Percentiles rank a stretch among this genome's conserved stretches.
Evolutionary conservation across 2,797 vertebrate species (phyloP).

Genomic region (Coreius guichenoti): DNA sequence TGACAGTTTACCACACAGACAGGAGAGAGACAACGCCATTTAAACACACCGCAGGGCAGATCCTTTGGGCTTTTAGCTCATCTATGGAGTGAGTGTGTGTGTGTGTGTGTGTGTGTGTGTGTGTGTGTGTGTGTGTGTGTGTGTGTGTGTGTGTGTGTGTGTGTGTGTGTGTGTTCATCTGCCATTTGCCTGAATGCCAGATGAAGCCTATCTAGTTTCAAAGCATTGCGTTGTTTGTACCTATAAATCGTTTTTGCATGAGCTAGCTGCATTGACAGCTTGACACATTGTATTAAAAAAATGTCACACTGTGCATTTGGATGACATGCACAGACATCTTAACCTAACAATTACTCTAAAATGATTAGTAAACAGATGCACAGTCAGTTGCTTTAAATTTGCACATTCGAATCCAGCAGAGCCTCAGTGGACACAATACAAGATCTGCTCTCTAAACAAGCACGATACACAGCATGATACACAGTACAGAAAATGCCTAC

Average conservation of each 20-base stretch:
- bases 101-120: neutral
- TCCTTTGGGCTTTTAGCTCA: conserved; percentile 20
- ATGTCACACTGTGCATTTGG: neutral
- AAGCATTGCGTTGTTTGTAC: neutral
- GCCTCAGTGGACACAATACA: neutral
- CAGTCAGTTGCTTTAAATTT: neutral
- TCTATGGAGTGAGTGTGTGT: neutral
- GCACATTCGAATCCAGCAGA: neutral
- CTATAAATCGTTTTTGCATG: neutral
- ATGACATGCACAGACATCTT: conserved; percentile 13
- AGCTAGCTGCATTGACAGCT: neutral
- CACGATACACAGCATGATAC: neutral
- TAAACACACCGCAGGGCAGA: conserved; percentile 43
- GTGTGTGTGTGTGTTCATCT: conserved; percentile 1
- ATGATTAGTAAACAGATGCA: neutral
- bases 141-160: neutral
- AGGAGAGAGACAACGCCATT: conserved; percentile 28
- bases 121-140: neutral
- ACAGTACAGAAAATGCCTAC: neutral
- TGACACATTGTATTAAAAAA: conserved; percentile 7
- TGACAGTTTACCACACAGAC: conserved; percentile 54
- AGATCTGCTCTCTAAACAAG: neutral
- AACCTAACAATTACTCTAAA: neutral
- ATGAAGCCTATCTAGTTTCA: conserved; percentile 4
- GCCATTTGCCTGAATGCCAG: conserved; percentile 16